Evolutionary conservation across 35 echinoderm and acorn worm species (phyloP).

Genomic region (Apostichopus japonicus): DNA sequence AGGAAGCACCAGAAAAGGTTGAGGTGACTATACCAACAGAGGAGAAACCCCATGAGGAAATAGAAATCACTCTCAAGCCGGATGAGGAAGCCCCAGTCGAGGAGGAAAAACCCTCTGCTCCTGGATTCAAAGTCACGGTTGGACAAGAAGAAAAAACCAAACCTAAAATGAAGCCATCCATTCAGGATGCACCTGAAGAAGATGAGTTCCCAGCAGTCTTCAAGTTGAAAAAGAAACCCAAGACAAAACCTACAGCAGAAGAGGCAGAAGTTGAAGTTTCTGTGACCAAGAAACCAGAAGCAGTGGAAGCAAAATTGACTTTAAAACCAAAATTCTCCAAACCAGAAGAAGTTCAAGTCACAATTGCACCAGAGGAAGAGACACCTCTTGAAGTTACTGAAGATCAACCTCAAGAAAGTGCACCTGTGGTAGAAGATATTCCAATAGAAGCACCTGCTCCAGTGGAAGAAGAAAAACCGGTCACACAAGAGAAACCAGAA

Average conservation of each 20-base stretch:
- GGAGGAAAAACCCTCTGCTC: neutral
- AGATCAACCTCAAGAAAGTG: slow-evolving; percentile 33
- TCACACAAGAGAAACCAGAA: slow-evolving; percentile 41
- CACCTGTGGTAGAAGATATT: slow-evolving; percentile 19
- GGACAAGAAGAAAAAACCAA: slow-evolving; percentile 37
- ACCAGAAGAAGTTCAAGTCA: slow-evolving; percentile 54
- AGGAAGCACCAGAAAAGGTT: slow-evolving; percentile 37
- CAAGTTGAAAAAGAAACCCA: slow-evolving; percentile 60
- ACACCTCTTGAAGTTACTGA: slow-evolving; percentile 17
- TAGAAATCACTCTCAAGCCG: neutral
- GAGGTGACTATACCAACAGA: slow-evolving; percentile 12
- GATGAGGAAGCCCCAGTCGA: neutral
- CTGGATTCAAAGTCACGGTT: slow-evolving; percentile 13
- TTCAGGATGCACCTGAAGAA: slow-evolving; percentile 53
- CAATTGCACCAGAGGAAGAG: slow-evolving; percentile 41
- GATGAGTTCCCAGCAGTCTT: slow-evolving; percentile 29
- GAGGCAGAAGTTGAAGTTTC: slow-evolving; percentile 33
- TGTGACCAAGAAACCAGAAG: slow-evolving; percentile 55
- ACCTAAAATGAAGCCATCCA: slow-evolving; percentile 46
- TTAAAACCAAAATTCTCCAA: slow-evolving; percentile 45
- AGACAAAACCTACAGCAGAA: slow-evolving; percentile 11
- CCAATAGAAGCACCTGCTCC: slow-evolving; percentile 21
- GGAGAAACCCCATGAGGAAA: slow-evolving; percentile 3
- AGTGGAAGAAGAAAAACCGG: slow-evolving; percentile 46
- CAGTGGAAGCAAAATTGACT: slow-evolving; percentile 27